A percentile compares a stretch with the other conserved stretches of the same genome.
phyloP scores from a whole-genome alignment of 2,888 invertebrate genomes.

The Rhamnusium bicolor region DNA sequence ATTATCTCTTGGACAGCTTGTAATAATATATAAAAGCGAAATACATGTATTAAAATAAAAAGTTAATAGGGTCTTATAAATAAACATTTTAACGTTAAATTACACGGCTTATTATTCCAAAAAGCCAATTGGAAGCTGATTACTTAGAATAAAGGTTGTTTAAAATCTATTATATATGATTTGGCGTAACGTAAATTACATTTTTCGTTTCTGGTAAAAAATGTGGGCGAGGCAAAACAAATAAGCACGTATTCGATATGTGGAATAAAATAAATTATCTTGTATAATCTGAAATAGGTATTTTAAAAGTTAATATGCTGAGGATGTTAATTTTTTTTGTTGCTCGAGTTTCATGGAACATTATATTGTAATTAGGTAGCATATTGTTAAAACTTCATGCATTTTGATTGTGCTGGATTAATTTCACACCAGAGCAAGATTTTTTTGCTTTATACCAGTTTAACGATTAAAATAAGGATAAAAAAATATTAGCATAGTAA shows the following conservation, averaged over 20 bases:
- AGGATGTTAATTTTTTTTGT: slow-evolving; percentile 15
- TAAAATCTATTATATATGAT: slow-evolving; percentile 26
- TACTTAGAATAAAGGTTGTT: slow-evolving; percentile 21
- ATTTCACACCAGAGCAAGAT: slow-evolving; percentile 61
- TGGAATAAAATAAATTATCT: slow-evolving; percentile 20
- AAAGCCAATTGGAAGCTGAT: slow-evolving; percentile 14
- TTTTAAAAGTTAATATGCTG: slow-evolving; percentile 2
- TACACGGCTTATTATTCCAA: slow-evolving; percentile 23
- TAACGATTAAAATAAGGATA: neutral
- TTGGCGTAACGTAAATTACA: slow-evolving; percentile 36
- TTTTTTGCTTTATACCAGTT: neutral
- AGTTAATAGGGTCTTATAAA: slow-evolving; percentile 25
- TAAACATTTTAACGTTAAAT: slow-evolving; percentile 30
- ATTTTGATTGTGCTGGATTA: slow-evolving; percentile 62
- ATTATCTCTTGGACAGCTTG: neutral
- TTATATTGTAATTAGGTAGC: slow-evolving; percentile 65
- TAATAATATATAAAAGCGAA: neutral
- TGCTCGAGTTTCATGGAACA: slow-evolving; percentile 62
- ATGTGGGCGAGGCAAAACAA: slow-evolving; percentile 31
- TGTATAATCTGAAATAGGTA: slow-evolving; percentile 10
- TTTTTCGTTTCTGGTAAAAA: slow-evolving; percentile 28
- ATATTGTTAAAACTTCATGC: slow-evolving; percentile 66
- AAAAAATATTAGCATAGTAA: neutral
- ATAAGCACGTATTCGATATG: slow-evolving; percentile 36
- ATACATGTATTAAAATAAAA: slow-evolving; percentile 6